Conservation (phyloP, 2,888 invertebrate species). For the Belgica antarctica region DNA sequence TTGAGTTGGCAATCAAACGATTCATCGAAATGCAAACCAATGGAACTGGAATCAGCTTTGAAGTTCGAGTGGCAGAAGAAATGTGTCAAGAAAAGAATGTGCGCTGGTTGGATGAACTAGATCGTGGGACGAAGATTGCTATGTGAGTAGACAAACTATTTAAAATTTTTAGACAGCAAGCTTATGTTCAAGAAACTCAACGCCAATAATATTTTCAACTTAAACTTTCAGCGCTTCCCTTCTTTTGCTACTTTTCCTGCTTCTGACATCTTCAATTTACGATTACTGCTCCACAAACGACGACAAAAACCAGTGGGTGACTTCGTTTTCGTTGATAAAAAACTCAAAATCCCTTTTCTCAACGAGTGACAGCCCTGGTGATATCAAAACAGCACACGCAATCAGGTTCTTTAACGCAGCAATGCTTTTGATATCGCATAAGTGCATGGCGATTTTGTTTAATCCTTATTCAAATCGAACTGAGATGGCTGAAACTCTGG, state of each 20-base stretch:
- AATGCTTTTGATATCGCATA: conserved; percentile 65
- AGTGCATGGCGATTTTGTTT: conserved; percentile 70
- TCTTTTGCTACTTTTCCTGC: conserved; percentile 53
- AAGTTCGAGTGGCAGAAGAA: conserved; percentile 60
- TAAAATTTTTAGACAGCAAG: neutral
- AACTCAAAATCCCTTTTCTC: conserved; percentile 60
- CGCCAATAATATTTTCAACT: no score
- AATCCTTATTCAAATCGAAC: conserved; percentile 67
- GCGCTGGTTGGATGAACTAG: conserved; percentile 49
- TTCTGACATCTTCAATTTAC: conserved; percentile 51
- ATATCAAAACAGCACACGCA: conserved; percentile 65
- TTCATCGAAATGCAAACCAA: conserved; percentile 56
- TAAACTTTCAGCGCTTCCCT: conserved; percentile 48
- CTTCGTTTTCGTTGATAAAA: conserved; percentile 63
- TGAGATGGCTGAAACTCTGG: conserved; percentile 62
- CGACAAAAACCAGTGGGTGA: conserved; percentile 47
- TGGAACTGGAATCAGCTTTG: conserved; percentile 59
- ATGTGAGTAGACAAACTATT: no score
- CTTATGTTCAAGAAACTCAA: neutral
- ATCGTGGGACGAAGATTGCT: conserved; percentile 56
- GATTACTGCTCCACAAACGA: conserved; percentile 48
- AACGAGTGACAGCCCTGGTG: conserved; percentile 56
- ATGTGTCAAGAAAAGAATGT: conserved; percentile 61
- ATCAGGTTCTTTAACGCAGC: conserved; percentile 65
- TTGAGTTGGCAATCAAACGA: conserved; percentile 59